Conservation (phyloP, 2,888 invertebrate species). For the Agonopterix heracliana region DNA sequence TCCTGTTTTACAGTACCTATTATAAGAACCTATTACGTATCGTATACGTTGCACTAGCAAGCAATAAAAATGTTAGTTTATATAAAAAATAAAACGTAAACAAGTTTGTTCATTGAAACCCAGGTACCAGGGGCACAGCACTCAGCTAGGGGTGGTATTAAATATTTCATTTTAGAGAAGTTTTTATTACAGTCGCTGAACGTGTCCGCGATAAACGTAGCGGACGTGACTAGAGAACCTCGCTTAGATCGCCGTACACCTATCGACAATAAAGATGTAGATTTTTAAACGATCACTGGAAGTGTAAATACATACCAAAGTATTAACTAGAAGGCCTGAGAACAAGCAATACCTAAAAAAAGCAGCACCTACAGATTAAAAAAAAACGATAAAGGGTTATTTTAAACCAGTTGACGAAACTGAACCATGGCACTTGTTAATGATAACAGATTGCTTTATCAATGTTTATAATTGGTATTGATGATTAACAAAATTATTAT, state of each 20-base stretch:
- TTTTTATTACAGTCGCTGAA: conserved; percentile 69
- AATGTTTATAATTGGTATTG: too few species aligned
- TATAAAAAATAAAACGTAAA: conserved; percentile 43
- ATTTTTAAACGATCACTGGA: conserved; percentile 6
- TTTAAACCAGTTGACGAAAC: too few species aligned
- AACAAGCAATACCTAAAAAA: background rate
- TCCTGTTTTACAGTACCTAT: too few species aligned
- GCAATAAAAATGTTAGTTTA: conserved; percentile 22
- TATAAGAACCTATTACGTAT: too few species aligned
- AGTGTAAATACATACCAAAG: conserved; percentile 5
- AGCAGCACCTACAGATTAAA: background rate
- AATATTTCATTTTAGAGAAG: conserved; percentile 75
- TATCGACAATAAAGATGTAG: conserved; percentile 14
- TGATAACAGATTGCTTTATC: too few species aligned
- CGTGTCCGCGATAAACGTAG: conserved; percentile 69
- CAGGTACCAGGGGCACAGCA: conserved; percentile 35
- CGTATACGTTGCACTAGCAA: too few species aligned
- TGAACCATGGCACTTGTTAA: too few species aligned
- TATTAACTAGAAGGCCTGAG: too few species aligned
- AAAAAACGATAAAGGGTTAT: conserved; percentile 11
- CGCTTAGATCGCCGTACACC: conserved; percentile 47
- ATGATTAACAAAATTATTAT: too few species aligned
- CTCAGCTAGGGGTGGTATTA: conserved; percentile 56
- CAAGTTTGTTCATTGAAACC: conserved; percentile 45
- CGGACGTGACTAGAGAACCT: conserved; percentile 66